Evolutionary conservation across 2,888 invertebrate genomes (phyloP), one percentile per base, ranked within the genome.

Genomic region (Acleris holmiana): DNA sequence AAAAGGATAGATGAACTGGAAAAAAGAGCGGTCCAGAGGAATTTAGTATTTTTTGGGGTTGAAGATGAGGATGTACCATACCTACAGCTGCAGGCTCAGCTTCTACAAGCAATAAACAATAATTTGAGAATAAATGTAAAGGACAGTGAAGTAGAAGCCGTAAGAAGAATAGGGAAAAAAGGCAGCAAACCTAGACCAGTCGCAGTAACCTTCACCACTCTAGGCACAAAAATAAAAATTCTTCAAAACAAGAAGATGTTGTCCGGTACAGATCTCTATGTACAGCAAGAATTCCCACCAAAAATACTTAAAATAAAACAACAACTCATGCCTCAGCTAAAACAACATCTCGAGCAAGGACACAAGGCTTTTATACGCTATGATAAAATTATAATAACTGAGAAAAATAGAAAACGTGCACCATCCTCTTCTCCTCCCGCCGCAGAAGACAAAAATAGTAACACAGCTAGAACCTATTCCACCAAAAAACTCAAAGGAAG

Each of bases 81-180:
- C n/a, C n/a, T n/a, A n/a, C n/a, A n/a, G n/a, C n/a, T n/a, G n/a
- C n/a, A n/a, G n/a, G n/a, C n/a, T n/a, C n/a, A n/a, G n/a, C n/a
- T n/a, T n/a, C n/a, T n/a, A n/a, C n/a, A n/a, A n/a, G n/a, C n/a
- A n/a, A n/a, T n/a, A n/a, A n/a, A n/a, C n/a, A n/a, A n/a, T n/a
- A n/a, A n/a, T n/a, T n/a, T n/a, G n/a, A n/a, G n/a, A n/a, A n/a
- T n/a, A n/a, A n/a, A n/a, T n/a, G n/a, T n/a, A n/a, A n/a, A n/a
- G n/a, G n/a, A n/a, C n/a, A n/a, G n/a, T n/a, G 49, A 49, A 49
- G 25, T 49, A 21, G 21, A 49, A 49, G 19, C 49, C 15, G 19
- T 49, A 6, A 49, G 49, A 23, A 49, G 49, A 15, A 49, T 49
- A 15, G 49, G 49, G 0, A 21, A 49, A 5, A 49, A 25, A 15